Evolutionary conservation across 2,888 invertebrate species (phyloP).

Genomic region (Drosophila siamana): DNA sequence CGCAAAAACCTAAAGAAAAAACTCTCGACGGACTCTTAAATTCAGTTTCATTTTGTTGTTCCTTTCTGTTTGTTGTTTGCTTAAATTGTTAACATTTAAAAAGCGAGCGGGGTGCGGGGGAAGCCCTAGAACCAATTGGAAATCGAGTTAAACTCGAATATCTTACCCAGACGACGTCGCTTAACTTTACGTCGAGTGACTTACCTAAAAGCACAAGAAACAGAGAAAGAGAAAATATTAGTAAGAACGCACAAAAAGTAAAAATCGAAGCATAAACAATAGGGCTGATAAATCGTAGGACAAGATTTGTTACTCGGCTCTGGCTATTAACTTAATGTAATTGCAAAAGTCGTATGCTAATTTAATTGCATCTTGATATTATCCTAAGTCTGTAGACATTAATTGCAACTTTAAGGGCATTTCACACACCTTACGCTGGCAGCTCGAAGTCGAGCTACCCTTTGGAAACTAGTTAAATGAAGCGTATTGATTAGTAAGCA

Average conservation of each 20-base stretch:
- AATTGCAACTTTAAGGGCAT: background rate
- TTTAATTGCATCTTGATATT: conserved; percentile 1
- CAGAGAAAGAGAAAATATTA: conserved; percentile 13
- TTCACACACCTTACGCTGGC: background rate
- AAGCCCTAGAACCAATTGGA: background rate
- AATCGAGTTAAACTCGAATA: conserved; percentile 13
- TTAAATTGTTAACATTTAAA: conserved; percentile 42
- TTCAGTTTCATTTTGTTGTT: conserved; percentile 26
- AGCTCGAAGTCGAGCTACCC: background rate
- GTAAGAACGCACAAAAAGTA: conserved; percentile 2
- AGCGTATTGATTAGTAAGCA: too few relatives aligned
- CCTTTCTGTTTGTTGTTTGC: conserved; percentile 1
- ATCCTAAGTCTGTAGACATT: background rate
- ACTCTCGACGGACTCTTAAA: conserved; percentile 53
- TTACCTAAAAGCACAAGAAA: conserved; percentile 21
- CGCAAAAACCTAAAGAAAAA: too few relatives aligned
- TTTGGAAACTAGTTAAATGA: background rate
- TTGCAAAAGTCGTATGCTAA: background rate
- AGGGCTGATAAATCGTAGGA: background rate
- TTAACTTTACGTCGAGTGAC: conserved; percentile 16
- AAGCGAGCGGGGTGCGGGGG: background rate
- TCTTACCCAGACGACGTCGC: conserved; percentile 19
- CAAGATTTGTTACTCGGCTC: conserved; percentile 14
- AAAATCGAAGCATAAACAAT: too few relatives aligned
- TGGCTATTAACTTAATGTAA: background rate